Evolutionary conservation across 2,113 vertebrate genomes (phyloP).

Genomic region (Amazona guildingii): DNA sequence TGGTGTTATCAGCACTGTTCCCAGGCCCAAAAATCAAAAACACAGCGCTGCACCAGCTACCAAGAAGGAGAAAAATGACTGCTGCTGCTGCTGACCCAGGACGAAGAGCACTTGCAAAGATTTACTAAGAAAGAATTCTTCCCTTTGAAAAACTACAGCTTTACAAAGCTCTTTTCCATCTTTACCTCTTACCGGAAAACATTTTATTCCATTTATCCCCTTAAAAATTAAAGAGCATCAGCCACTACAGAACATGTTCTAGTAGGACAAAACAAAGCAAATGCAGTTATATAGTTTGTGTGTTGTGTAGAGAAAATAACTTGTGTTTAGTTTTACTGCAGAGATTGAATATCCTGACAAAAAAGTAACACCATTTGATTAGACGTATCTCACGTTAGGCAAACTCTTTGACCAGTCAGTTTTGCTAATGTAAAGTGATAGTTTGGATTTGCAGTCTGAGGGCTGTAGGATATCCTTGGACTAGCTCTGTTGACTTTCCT

Average conservation of each 20-base stretch:
- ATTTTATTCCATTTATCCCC: neutral
- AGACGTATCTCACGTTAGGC: neutral
- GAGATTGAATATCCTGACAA: neutral
- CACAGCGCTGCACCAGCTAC: too few species aligned
- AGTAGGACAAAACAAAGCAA: neutral
- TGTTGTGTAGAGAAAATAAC: neutral
- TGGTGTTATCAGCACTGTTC: too few species aligned
- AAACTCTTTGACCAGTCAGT: neutral
- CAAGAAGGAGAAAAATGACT: too few species aligned
- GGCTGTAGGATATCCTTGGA: neutral
- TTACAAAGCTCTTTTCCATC: neutral
- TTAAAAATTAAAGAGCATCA: neutral
- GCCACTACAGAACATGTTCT: neutral
- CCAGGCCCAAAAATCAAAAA: too few species aligned
- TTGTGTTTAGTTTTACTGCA: neutral
- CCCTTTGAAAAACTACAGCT: neutral
- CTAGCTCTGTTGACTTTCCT: neutral
- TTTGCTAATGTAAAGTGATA: neutral
- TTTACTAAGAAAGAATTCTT: neutral
- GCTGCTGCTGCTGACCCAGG: too few species aligned
- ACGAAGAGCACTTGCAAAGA: neutral
- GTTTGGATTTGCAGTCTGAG: neutral
- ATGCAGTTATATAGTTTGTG: neutral
- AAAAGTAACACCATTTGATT: neutral
- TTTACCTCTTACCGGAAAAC: neutral